Percentiles rank a stretch among this genome's conserved stretches.
phyloP scores from a whole-genome alignment of 2,113 vertebrate species.

The Peucedramus taeniatus region DNA sequence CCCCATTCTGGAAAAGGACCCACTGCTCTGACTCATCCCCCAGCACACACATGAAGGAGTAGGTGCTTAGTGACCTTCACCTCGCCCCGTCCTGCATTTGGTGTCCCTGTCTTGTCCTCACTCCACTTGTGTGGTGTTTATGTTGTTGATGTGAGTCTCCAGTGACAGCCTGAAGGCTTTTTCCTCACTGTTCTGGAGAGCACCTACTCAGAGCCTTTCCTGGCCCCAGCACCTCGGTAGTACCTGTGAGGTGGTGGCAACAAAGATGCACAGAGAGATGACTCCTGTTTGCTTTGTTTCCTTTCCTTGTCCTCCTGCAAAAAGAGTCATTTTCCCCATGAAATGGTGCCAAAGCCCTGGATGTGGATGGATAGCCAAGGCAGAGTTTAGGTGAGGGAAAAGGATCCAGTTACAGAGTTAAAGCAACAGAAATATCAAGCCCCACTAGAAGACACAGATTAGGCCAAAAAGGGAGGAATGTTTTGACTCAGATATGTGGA shows the following conservation, averaged over 20 bases:
- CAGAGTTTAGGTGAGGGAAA: background rate
- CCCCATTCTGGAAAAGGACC: background rate
- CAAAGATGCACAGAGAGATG: background rate
- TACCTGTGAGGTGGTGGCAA: background rate
- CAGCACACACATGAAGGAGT: background rate
- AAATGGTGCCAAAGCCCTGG: background rate
- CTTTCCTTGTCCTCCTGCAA: background rate
- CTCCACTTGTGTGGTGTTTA: background rate
- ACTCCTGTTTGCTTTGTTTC: background rate
- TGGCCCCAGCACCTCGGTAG: background rate
- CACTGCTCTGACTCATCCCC: background rate
- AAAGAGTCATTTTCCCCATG: background rate
- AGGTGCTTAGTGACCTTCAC: background rate
- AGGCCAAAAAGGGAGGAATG: background rate
- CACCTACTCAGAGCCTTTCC: background rate
- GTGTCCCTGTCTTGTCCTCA: background rate
- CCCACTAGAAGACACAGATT: background rate
- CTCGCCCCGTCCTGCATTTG: background rate
- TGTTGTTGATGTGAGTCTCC: background rate
- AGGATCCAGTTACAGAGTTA: background rate
- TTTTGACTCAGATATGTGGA: background rate
- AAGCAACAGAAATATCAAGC: background rate
- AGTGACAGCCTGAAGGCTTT: background rate
- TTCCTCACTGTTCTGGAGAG: background rate
- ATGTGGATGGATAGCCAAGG: background rate